phyloP scores from a whole-genome alignment of 2,888 invertebrate genomes.

The Pycnomerus fuliginosus region DNA sequence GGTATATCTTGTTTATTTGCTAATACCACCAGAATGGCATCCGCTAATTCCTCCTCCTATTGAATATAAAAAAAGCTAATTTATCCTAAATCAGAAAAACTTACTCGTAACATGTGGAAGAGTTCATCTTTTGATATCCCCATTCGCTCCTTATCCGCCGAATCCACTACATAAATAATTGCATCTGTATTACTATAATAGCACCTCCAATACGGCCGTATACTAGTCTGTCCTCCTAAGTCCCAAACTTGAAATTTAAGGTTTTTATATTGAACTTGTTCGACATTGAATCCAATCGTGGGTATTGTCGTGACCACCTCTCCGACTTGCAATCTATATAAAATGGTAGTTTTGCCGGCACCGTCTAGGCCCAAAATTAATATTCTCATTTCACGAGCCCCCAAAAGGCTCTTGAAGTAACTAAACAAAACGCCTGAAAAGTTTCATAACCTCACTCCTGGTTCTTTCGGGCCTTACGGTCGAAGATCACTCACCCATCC shows the following conservation, averaged over 20 bases:
- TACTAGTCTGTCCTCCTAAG: constrained; percentile 98
- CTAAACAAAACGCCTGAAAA: constrained; percentile 87
- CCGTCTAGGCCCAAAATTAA: constrained; percentile 97
- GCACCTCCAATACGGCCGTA: constrained; percentile 99
- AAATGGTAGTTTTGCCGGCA: constrained; percentile 98
- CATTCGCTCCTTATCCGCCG: constrained; percentile 97
- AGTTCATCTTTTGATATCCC: constrained; percentile 98
- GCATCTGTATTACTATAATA: constrained; percentile 99
- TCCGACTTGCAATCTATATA: constrained; percentile 96
- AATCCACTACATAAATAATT: constrained; percentile 99
- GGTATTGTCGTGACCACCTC: constrained; percentile 98
- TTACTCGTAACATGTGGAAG: constrained; percentile 93
- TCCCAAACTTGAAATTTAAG: constrained; percentile 99
- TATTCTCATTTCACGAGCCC: constrained; percentile 97
- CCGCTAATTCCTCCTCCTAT: constrained; percentile 95
- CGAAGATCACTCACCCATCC: too few relatives aligned
- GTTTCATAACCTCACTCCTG: constrained; percentile 18
- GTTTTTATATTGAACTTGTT: constrained; percentile 98
- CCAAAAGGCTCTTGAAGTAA: constrained; percentile 94
- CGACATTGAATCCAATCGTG: constrained; percentile 99
- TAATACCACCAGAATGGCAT: constrained; percentile 92
- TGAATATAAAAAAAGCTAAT: constrained; percentile 1
- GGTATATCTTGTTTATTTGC: constrained; percentile 99
- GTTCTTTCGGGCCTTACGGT: too few relatives aligned
- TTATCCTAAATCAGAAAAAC: constrained; percentile 31